Conservation (phyloP, 1,140 invertebrate species). For the Pemphigus obesinymphae region DNA sequence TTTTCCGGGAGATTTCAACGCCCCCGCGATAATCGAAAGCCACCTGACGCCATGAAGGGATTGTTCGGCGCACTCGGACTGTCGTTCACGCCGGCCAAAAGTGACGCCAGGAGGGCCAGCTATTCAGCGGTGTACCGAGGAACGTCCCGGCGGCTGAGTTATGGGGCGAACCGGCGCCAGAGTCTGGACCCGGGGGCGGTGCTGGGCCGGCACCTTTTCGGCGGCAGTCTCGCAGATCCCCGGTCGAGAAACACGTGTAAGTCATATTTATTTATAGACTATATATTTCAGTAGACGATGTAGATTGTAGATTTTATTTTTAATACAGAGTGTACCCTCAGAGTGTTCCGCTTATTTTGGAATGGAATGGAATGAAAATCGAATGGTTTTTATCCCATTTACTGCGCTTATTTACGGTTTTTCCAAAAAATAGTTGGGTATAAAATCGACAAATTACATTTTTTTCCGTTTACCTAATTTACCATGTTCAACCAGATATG, state of each 20-base stretch:
- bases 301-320: too few relatives aligned
- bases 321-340: too few relatives aligned
- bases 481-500: too few relatives aligned
- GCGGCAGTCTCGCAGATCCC: neutral
- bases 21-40: neutral
- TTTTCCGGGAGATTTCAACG: neutral
- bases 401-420: too few relatives aligned
- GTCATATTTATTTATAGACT: too few relatives aligned
- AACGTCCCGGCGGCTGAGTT: neutral
- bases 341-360: too few relatives aligned
- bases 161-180: neutral
- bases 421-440: too few relatives aligned
- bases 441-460: too few relatives aligned
- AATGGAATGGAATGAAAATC: too few relatives aligned
- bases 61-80: neutral
- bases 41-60: neutral
- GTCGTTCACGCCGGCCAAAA: neutral
- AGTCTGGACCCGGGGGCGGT: conserved; percentile 24
- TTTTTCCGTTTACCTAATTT: too few relatives aligned
- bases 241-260: neutral
- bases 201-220: neutral
- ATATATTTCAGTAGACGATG: too few relatives aligned
- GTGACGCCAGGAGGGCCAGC: neutral
- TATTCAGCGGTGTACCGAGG: neutral
- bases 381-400: too few relatives aligned